Base-by-base conservation (phyloP, 2,888 invertebrate species). In the Drosophila anomalipes region DNA sequence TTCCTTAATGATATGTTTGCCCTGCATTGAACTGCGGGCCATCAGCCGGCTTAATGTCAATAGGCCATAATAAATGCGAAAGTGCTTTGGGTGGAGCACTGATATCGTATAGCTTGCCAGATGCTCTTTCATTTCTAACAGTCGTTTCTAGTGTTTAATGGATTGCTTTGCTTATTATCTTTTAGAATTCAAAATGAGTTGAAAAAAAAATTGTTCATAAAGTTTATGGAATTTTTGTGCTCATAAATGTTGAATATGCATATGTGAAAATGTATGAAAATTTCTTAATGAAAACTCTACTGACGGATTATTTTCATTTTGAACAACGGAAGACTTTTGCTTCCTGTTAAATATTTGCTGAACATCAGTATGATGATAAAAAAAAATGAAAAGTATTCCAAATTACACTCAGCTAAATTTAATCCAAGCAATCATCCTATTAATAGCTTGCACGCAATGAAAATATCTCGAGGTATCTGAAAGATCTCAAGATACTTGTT, bases 1-100 rank as follows among this genome's bases (percentile, higher is more conserved):
- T 72, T 58, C 56, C 37, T 62, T 53, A 41, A 33, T 77, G 68
- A 64, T 68, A 71, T 81, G 69, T 79, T 72, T 81, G 81, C 78
- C 52, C 28, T 65, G 67, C 65, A 52, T 66, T 65, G 47, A 51
- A 47, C 52, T 62, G 37, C 26, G 52, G 12, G 56, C 64, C 53
- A 71, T 72, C 86, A 62, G 61, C 62, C 72, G 77, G 80, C 52
- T 73, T 74, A 73, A 76, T 78, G 84, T 84, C 84, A 84, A 84
- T 71, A 70, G 80, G 73, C 78, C 76, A 81, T 78, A 82, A 85
- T 78, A 84, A 72, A 76, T 71, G 65, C 58, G 70, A 53, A 78
- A 80, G 68, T 69, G 59, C 19, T 35, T 63, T 62, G 22, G 6
- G 1, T 19, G 28, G 26, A 26, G 19, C 44, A n/a, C 12, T 56